A percentile compares a stretch with the other conserved stretches of the same genome.
phyloP scores from a whole-genome alignment of 92 coral and sea anemone species.

The Pocillopora meandrina region DNA sequence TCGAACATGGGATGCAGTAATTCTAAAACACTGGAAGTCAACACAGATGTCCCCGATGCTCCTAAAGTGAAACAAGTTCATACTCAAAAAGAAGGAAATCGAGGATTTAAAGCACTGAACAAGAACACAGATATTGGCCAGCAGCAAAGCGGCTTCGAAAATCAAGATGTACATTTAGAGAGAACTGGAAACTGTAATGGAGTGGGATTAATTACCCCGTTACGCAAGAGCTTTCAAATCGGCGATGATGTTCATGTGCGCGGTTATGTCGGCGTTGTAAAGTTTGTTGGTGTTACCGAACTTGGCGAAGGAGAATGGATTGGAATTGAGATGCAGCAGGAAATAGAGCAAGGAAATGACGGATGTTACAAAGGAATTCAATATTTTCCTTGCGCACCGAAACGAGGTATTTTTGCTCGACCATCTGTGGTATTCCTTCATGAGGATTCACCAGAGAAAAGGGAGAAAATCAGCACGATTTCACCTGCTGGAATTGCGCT shows the following conservation, averaged over 20 bases:
- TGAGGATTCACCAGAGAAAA: neutral
- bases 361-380: slow-evolving; percentile 57
- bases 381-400: slow-evolving; percentile 71
- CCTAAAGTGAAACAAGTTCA: slow-evolving; percentile 26
- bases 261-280: slow-evolving; percentile 76
- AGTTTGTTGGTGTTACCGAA: slow-evolving; percentile 66
- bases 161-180: neutral
- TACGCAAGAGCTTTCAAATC: slow-evolving; percentile 31
- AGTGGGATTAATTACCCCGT: neutral
- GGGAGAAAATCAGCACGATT: slow-evolving; percentile 18
- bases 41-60: slow-evolving; percentile 16
- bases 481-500: slow-evolving; percentile 60
- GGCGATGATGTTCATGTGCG: slow-evolving; percentile 80
- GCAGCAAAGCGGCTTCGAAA: neutral
- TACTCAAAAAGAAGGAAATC: neutral
- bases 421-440: slow-evolving; percentile 56
- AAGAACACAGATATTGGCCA: neutral
- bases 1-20: slow-evolving; percentile 42
- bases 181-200: neutral
- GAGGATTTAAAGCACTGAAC: neutral
- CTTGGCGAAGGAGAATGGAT: slow-evolving; percentile 82
- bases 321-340: slow-evolving; percentile 70
- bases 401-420: slow-evolving; percentile 76
- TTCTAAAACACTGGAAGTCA: slow-evolving; percentile 38
- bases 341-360: slow-evolving; percentile 71